These are phyloP conservation scores for Caranx melampygus DNA, from an alignment of 2,113 vertebrate genomes.

Conservation along the genomic window DNA sequence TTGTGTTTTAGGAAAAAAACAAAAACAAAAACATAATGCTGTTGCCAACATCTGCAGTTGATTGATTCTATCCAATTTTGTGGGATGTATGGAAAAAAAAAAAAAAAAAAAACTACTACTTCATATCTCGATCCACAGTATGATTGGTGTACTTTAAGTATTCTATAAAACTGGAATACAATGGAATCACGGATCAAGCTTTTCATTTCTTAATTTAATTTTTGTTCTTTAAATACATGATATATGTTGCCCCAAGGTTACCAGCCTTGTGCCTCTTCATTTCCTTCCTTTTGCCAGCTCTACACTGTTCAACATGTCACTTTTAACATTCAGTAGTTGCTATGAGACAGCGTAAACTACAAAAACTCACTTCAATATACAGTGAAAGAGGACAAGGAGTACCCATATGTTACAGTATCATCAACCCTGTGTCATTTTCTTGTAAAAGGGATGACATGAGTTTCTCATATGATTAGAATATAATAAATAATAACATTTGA, in stretches of 20 bases:
- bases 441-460: constrained; percentile 49
- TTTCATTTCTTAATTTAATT: constrained; percentile 21
- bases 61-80: constrained; percentile 34
- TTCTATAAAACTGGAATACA: constrained; percentile 45
- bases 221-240: constrained; percentile 60
- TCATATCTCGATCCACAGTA: not conserved
- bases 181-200: constrained; percentile 32
- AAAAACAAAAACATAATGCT: constrained; percentile 44
- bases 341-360: constrained; percentile 65
- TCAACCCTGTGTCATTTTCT: constrained; percentile 47
- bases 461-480: constrained; percentile 65
- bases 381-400: constrained; percentile 65
- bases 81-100: constrained; percentile 23
- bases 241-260: constrained; percentile 50
- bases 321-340: constrained; percentile 80
- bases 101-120: not conserved
- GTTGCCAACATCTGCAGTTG: constrained; percentile 48
- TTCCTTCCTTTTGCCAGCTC: constrained; percentile 45
- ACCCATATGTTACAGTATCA: constrained; percentile 44
- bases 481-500: constrained; percentile 77
- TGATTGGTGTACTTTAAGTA: constrained; percentile 23
- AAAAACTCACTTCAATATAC: constrained; percentile 70
- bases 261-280: constrained; percentile 66
- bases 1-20: constrained; percentile 45
- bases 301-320: constrained; percentile 59